Conservation (phyloP, 2,113 vertebrate genomes). For the Hypomesus transpacificus region DNA sequence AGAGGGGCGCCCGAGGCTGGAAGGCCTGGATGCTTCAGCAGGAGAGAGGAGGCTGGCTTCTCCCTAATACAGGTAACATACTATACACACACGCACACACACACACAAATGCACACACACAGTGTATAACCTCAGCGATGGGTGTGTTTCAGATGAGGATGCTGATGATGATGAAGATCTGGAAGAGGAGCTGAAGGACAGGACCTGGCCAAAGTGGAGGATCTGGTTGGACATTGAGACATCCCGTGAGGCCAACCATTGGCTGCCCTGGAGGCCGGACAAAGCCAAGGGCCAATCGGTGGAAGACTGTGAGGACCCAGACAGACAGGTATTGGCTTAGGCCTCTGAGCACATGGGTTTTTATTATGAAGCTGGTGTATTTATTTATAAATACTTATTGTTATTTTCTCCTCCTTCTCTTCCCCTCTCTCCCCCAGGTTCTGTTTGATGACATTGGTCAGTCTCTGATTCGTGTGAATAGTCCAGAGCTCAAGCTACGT, state of each 20-base stretch:
- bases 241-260: conserved; percentile 82
- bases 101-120: neutral
- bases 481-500: conserved; percentile 69
- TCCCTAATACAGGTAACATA: conserved; percentile 73
- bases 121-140: neutral
- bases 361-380: neutral
- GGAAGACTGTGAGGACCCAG: conserved; percentile 95
- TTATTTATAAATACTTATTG: neutral
- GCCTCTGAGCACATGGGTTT: no score
- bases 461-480: conserved; percentile 81
- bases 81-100: no score
- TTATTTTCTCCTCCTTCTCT: neutral
- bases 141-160: conserved; percentile 62
- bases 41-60: conserved; percentile 92
- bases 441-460: conserved; percentile 91
- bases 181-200: conserved; percentile 86
- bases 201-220: conserved; percentile 75
- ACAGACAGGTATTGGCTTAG: conserved; percentile 82
- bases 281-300: conserved; percentile 83
- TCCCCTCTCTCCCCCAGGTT: conserved; percentile 69
- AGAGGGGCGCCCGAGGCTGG: conserved; percentile 90
- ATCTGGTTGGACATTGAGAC: conserved; percentile 86
- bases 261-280: conserved; percentile 94
- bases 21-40: conserved; percentile 94
- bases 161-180: conserved; percentile 82